Conservation (phyloP, 2,797 vertebrate genomes). For the Zenarchopterus dispar region DNA sequence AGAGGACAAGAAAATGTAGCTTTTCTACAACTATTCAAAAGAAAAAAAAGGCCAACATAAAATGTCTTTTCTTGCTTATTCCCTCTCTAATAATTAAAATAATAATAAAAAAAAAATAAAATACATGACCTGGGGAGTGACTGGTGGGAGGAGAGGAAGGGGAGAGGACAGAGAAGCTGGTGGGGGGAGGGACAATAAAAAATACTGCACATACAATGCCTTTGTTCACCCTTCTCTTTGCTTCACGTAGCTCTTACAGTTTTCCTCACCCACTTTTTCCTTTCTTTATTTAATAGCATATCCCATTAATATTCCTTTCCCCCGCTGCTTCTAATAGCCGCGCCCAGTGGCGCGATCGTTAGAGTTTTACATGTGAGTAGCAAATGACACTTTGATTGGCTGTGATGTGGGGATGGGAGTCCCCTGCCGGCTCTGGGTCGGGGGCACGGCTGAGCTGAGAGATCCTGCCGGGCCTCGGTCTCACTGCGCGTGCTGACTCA, state of each 20-base stretch:
- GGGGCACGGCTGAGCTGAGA: slow-evolving; percentile 95
- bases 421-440: slow-evolving; percentile 94
- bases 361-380: slow-evolving; percentile 99
- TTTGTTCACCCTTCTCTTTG: slow-evolving; percentile 76
- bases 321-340: slow-evolving; percentile 99
- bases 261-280: slow-evolving; percentile 68
- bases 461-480: slow-evolving; percentile 93
- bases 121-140: slow-evolving; percentile 83
- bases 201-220: slow-evolving; percentile 99
- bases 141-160: slow-evolving; percentile 36
- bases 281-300: slow-evolving; percentile 93
- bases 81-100: slow-evolving; percentile 75
- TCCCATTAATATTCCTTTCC: slow-evolving; percentile 99
- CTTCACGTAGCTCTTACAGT: slow-evolving; percentile 66
- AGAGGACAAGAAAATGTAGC: slow-evolving; percentile 88
- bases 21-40: slow-evolving; percentile 90
- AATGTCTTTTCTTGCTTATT: slow-evolving; percentile 80
- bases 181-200: slow-evolving; percentile 89
- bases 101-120: slow-evolving; percentile 78
- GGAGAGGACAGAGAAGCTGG: slow-evolving; percentile 66
- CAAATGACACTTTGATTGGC: slow-evolving; percentile 99
- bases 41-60: slow-evolving; percentile 82
- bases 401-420: slow-evolving; percentile 99
- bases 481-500: slow-evolving; percentile 99
- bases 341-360: slow-evolving; percentile 99